A percentile compares a stretch with the other conserved stretches of the same genome.
Conservation (phyloP, 2,113 vertebrate genomes). For the Microcebus ravelobensis region DNA sequence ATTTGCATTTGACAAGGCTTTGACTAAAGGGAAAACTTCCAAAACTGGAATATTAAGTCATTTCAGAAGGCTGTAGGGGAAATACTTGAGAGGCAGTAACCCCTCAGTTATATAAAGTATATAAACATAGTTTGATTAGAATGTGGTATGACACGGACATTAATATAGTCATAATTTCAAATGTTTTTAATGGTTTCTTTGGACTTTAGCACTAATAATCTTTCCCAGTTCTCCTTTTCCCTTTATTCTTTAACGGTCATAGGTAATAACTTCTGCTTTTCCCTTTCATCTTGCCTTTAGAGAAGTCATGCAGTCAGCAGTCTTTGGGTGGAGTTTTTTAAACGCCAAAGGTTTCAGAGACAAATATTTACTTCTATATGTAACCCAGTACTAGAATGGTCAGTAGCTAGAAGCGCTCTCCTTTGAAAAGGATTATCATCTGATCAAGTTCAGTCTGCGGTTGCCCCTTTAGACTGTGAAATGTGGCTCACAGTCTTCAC, state of each 20-base stretch:
- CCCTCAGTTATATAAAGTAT: no score
- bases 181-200: slow-evolving; percentile 7
- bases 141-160: background rate
- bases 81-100: background rate
- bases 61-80: background rate
- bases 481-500: slow-evolving; percentile 58
- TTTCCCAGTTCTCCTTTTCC: slow-evolving; percentile 63
- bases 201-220: slow-evolving; percentile 65
- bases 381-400: slow-evolving; percentile 22
- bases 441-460: background rate
- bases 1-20: background rate
- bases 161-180: background rate
- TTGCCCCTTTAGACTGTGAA: background rate
- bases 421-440: slow-evolving; percentile 42
- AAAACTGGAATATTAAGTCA: background rate
- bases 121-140: background rate
- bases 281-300: slow-evolving; percentile 48
- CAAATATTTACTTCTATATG: slow-evolving; percentile 70
- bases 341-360: slow-evolving; percentile 55
- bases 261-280: slow-evolving; percentile 73
- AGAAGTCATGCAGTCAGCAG: slow-evolving; percentile 15
- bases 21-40: background rate
- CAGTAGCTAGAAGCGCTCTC: slow-evolving; percentile 50
- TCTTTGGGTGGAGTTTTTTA: slow-evolving; percentile 70
- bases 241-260: slow-evolving; percentile 39